phyloP scores from a whole-genome alignment of 2,888 invertebrate species.

The Chironomus tentans region DNA sequence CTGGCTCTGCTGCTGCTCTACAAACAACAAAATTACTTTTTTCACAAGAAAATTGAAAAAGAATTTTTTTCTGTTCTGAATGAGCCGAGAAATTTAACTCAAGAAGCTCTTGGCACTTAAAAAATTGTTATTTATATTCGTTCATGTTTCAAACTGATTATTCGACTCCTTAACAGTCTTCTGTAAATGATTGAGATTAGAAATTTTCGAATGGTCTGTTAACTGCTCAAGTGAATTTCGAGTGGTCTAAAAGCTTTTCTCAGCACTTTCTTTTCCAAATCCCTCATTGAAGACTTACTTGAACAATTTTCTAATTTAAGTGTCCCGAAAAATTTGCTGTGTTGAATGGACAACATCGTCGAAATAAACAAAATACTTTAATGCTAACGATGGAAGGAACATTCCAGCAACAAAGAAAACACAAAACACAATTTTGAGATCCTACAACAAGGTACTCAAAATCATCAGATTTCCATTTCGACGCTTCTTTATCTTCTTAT shows the following conservation, averaged over 20 bases:
- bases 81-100: too few species aligned
- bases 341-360: neutral
- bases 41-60: too few species aligned
- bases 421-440: neutral
- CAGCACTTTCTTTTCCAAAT: neutral
- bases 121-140: neutral
- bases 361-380: neutral
- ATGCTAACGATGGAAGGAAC: neutral
- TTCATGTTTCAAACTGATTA: neutral
- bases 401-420: neutral
- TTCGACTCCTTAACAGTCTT: neutral
- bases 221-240: neutral
- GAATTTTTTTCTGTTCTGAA: too few species aligned
- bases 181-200: neutral
- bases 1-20: too few species aligned
- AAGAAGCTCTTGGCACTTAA: too few species aligned
- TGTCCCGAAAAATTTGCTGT: neutral
- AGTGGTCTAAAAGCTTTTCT: neutral
- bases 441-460: neutral
- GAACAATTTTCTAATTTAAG: neutral
- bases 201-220: neutral
- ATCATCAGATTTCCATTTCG: constrained; percentile 16
- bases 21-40: too few species aligned
- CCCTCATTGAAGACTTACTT: too few species aligned
- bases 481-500: neutral